Evolutionary conservation across 2,113 vertebrate species (phyloP).

Genomic region (Motacilla tschutschensis): DNA sequence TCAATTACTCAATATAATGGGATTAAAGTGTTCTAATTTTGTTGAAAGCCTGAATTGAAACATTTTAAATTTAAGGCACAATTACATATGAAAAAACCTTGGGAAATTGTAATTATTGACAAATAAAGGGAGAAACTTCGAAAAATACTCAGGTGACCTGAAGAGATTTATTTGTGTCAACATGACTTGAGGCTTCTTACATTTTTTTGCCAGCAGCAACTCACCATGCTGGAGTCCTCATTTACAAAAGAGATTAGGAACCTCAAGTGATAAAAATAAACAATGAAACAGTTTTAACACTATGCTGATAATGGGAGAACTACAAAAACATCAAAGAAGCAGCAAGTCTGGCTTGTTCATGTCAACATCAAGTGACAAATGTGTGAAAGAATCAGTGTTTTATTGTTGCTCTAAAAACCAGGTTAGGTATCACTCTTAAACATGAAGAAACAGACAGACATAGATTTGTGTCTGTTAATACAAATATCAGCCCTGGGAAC

Average conservation of each 20-base stretch:
- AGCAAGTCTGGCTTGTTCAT: background rate
- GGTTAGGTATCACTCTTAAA: background rate
- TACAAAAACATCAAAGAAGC: background rate
- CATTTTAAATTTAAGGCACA: background rate
- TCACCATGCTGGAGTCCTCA: background rate
- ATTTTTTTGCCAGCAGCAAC: background rate
- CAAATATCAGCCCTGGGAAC: background rate
- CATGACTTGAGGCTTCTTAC: background rate
- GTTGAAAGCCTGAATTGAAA: background rate
- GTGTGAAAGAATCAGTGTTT: background rate
- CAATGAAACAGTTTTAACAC: background rate
- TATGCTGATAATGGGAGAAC: background rate
- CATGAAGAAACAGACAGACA: background rate
- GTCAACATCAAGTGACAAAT: background rate
- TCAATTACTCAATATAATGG: background rate
- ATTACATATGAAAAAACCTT: background rate
- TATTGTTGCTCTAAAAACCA: background rate
- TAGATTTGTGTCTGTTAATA: background rate
- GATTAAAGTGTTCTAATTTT: background rate
- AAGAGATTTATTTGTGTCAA: background rate
- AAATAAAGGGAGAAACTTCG: background rate
- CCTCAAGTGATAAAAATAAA: background rate
- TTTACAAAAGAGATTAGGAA: background rate
- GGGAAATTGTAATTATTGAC: background rate
- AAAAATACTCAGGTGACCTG: background rate